Evolutionary conservation across 2,888 invertebrate species (phyloP), one percentile per base, ranked within the genome.

Genomic region (Tholera decimalis): DNA sequence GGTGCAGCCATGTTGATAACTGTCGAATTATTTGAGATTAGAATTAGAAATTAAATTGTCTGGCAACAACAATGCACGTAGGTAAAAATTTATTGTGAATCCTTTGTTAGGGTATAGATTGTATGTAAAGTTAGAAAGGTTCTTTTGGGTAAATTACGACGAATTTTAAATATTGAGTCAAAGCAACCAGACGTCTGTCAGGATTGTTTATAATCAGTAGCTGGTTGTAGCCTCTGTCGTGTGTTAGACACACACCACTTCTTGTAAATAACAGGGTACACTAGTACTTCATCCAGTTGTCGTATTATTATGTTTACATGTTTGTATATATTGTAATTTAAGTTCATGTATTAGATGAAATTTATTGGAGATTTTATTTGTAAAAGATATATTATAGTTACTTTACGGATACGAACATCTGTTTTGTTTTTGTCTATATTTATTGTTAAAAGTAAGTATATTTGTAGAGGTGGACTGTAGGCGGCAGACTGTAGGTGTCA

Each of bases 291-390:
- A 88, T 85, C 85, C 88, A 89, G 85, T 88, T 79, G 70, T 88
- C 83, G 87, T 91, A 89, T 90, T 90, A 88, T 82, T 88, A 85
- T 83, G 74, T 85, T 87, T 88, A 87, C 83, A 81, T 87, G 80
- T 89, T 86, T 94, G 92, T 94, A 93, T 89, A 93, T 93, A 93
- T 84, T 87, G 87, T 91, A 86, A 83, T 79, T 78, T 88, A 86
- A 87, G 85, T 79, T 84, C 79, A 83, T 74, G 79, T 83, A 78
- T 73, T 79, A 87, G 78, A 83, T 84, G 73, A 87, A 87, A 85
- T 85, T 86, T 86, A 77, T 82, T 78, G 85, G 86, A 91, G 87
- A 87, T 89, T 91, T 86, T 85, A 79, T 82, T 77, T 81, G 76
- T 80, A 77, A 55, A 76, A 63, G 76, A 79, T 82, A 73, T 73